A percentile compares a stretch with the other conserved stretches of the same genome.
Conservation (phyloP, 2,113 vertebrate genomes). For the Monopterus albus region DNA sequence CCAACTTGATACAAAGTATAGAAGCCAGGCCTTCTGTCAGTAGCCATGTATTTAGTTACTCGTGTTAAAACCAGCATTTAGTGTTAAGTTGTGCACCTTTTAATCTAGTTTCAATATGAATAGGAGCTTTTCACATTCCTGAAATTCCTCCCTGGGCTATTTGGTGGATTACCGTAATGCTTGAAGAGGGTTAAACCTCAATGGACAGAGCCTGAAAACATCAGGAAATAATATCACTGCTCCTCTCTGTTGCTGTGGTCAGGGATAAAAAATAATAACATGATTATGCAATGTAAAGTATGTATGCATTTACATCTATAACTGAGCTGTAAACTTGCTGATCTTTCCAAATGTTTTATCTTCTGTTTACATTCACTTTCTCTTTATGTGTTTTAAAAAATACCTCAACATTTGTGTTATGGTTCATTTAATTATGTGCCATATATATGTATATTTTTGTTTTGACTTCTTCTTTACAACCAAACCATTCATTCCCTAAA, state of each 20-base stretch:
- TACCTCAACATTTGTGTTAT: background rate
- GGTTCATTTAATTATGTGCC: background rate
- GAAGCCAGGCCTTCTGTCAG: background rate
- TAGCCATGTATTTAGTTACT: background rate
- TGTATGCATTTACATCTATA: background rate
- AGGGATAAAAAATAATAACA: background rate
- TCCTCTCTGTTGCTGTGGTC: too few relatives aligned
- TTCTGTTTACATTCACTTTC: background rate
- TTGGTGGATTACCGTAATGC: conserved; percentile 82
- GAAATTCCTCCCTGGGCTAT: conserved; percentile 83
- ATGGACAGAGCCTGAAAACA: conserved; percentile 7
- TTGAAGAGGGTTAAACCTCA: conserved; percentile 15
- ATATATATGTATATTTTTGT: too few relatives aligned
- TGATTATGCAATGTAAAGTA: too few relatives aligned
- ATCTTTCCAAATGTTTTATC: background rate
- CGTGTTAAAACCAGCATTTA: background rate
- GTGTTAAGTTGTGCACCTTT: conserved; percentile 52
- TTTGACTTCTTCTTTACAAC: too few relatives aligned
- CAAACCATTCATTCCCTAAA: too few relatives aligned
- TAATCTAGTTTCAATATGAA: conserved; percentile 81
- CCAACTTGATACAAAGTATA: background rate
- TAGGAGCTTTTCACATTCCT: conserved; percentile 85
- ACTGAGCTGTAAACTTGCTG: background rate
- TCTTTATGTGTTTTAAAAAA: background rate
- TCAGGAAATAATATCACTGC: background rate